Evolutionary conservation across 2,888 invertebrate species (phyloP), one percentile per base, ranked within the genome.

Genomic region (Apomyelois bistriatella): DNA sequence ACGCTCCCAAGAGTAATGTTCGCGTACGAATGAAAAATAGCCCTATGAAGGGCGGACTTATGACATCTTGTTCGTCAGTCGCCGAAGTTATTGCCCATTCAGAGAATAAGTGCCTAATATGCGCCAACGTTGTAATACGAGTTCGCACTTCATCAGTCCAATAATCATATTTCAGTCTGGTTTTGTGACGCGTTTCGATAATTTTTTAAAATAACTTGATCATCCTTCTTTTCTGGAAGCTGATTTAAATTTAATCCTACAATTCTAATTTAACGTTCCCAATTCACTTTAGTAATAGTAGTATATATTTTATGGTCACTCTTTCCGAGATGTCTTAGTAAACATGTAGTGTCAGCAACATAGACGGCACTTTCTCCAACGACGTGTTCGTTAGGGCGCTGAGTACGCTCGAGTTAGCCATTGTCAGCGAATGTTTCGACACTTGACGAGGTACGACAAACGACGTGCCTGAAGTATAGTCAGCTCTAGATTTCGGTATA

Each of bases 61-160:
- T 37, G 22, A 48, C 48, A 38, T 38, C 48, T 48, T 48, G 48
- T 38, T 38, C 38, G 48, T 13, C 48, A 37, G 37, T 48, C 13
- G 38, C 13, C 28, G 22, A 6, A 36, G 22, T 37, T 37, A 48
- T 48, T 12, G 48, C 15, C 48, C 48, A 40, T 40, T 16, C 10
- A 40, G 8, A 12, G 16, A 40, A 40, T 32, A 40, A 16, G 16
- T 8, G 1, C 8, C 13, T 43, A 28, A 43, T 43, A 22, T 42
- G 42, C 22, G 30, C 9, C 28, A 32, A 15, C 30, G n/a, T 13
- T 35, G 47, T 35, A 16, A 35, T 47, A 3, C 13, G 5, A 30
- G 16, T 16, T 35, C 15, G 43, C 43, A 43, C 28, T 42, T 46
- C 9, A 30, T 47, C 35, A 47, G 8, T 12, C 16, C 35, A 35